Conservation (phyloP, 2,797 vertebrate genomes). For the Sebastes glaucus region DNA sequence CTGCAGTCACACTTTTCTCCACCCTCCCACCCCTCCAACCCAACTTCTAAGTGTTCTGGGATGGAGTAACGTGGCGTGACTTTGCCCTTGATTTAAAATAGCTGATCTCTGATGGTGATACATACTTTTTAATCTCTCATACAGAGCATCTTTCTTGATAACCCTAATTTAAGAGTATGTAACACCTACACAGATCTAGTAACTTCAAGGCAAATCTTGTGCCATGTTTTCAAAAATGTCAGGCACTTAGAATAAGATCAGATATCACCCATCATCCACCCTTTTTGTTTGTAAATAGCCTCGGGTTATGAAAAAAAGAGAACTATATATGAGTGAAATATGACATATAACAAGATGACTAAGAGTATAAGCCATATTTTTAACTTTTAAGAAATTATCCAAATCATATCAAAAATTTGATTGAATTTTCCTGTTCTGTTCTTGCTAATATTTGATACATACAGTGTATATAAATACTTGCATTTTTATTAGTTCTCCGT, state of each 20-base stretch:
- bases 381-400: conserved; percentile 81
- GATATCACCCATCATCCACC: conserved; percentile 59
- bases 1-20: conserved; percentile 50
- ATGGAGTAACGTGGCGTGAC: conserved; percentile 29
- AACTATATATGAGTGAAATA: conserved; percentile 73
- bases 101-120: conserved; percentile 30
- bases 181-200: conserved; percentile 27
- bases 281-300: conserved; percentile 85
- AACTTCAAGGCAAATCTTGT: conserved; percentile 44
- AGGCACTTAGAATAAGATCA: conserved; percentile 54
- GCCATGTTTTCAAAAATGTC: conserved; percentile 46
- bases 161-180: conserved; percentile 13
- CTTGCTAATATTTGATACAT: conserved; percentile 78
- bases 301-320: conserved; percentile 60
- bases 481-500: conserved; percentile 61
- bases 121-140: conserved; percentile 33
- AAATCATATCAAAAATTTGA: conserved; percentile 78
- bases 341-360: conserved; percentile 74
- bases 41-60: conserved; percentile 61
- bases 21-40: conserved; percentile 6
- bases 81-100: conserved; percentile 51
- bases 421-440: conserved; percentile 74
- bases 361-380: conserved; percentile 90
- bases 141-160: conserved; percentile 6
- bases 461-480: conserved; percentile 70